A percentile compares a stretch with the other conserved stretches of the same genome.
Evolutionary conservation across 2,113 vertebrate genomes (phyloP).

Genomic region (Bostrychus sinensis): DNA sequence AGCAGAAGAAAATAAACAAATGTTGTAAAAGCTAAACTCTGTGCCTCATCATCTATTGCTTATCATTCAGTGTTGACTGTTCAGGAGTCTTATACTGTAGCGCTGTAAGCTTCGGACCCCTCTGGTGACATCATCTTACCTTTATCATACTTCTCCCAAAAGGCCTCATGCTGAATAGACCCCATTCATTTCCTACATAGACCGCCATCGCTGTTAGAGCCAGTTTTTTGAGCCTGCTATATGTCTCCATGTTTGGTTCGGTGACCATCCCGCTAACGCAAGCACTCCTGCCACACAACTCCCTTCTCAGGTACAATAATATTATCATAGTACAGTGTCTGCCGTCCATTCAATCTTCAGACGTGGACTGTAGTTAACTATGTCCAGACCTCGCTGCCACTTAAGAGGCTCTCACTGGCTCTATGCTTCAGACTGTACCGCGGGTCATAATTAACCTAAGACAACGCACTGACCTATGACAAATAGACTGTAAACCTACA

Average conservation of each 20-base stretch:
- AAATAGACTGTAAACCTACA: conserved; percentile 72
- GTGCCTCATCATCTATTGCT: no score
- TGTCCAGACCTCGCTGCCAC: conserved; percentile 54
- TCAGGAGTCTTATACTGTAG: no score
- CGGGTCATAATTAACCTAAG: conserved; percentile 73
- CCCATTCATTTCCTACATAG: conserved; percentile 37
- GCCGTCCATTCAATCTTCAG: conserved; percentile 50
- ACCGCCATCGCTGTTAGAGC: conserved; percentile 25
- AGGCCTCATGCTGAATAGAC: conserved; percentile 38
- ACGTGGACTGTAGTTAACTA: conserved; percentile 62
- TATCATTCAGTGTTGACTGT: no score
- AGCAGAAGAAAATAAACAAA: no score
- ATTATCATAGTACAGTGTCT: conserved; percentile 50
- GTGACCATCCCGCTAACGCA: background rate
- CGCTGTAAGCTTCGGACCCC: conserved; percentile 18
- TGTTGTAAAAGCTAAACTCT: no score
- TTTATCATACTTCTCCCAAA: conserved; percentile 41
- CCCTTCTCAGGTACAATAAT: conserved; percentile 54
- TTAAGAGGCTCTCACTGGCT: conserved; percentile 23
- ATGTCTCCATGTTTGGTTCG: conserved; percentile 12
- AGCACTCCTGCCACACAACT: conserved; percentile 32
- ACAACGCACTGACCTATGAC: conserved; percentile 75
- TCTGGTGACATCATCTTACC: conserved; percentile 41
- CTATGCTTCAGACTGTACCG: conserved; percentile 52
- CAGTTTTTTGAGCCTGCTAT: background rate